Base-by-base conservation (phyloP, 1,140 invertebrate genomes). In the Eurytemora carolleeae region DNA sequence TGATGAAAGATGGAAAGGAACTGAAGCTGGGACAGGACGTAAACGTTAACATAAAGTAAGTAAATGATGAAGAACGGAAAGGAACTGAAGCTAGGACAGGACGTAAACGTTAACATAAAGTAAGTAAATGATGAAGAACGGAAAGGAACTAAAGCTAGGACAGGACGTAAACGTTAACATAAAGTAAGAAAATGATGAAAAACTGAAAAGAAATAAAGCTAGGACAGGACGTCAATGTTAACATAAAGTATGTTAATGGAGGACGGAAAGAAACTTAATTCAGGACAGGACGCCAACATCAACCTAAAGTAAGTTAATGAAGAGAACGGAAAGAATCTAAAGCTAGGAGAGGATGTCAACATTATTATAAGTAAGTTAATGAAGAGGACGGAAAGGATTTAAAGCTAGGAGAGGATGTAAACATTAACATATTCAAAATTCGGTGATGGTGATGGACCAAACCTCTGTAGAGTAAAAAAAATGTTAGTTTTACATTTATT, bases 1-100 rank as follows among this genome's bases (percentile, higher is more conserved):
- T 62, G 17, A 12, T 62, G 15, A 62, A 62, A 57, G 60, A 62
- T 22, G 60, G 60, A 21, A 55, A 56, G 53, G 55, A 62, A 26
- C 19, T 62, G 18, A 25, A 26, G 18, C 44, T 61, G 2, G 59
- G 59, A 1, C 26, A 61, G 44, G 59, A 61, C 22, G 44, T 61
- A 16, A 54, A 61, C 21, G 3, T 61, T n/a, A 56, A 55, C 18
- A 7, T 61, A 18, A n/a, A 61, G n/a, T n/a, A n/a, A n/a, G n/a
- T n/a, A n/a, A 2, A 54, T 62, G 17, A 12, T 62, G 15, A 62
- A 62, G 24, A 54, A 62, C 20, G 60, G 60, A 21, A 55, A 56
- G 53, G 55, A 62, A 26, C 19, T 62, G 18, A 25, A 26, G 18
- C 44, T 61, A 2, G 59, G 59, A 1, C 26, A 61, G 44, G 59